Evolutionary conservation across 35 echinoderm and acorn worm species (phyloP), one percentile per base, ranked within the genome.

Genomic region (Lytechinus variegatus): DNA sequence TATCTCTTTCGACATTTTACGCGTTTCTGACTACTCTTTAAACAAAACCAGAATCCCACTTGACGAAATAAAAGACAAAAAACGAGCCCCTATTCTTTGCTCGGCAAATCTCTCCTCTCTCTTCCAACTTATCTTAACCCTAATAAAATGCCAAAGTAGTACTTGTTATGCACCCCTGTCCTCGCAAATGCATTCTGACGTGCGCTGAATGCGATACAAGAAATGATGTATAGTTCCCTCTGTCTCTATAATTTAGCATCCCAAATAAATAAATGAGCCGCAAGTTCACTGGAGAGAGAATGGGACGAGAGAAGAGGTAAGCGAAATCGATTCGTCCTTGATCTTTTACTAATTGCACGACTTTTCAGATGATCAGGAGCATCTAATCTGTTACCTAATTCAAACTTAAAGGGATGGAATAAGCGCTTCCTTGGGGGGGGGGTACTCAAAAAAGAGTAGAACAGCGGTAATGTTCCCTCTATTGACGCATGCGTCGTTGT

Each of bases 71-170:
- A 6, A 58, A 58, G 56, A 58, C 56, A 79, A 24, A 79, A 79
- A 79, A n/a, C 6, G 66, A 16, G 1, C 56, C 56, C 11, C 66
- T 79, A 24, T n/a, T 16, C 66, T 8, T 79, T 79, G 66, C 19
- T 27, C 66, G 14, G 66, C 24, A n/a, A n/a, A 90, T 90, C 16
- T 90, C 52, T 90, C 88, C 52, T 33, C 88, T 90, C 88, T 90
- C 3, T 90, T 52, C 16, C 27, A 51, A 52, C 44, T 9, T 90
- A 1, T 52, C 88, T 51, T 24, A 13, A 52, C 52, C 88, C 88
- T 90, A 90, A 90, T 44, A 52, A 54, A 10, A 90, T 90, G 88
- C 52, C 88, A 52, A 90, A 90, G 88, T 52, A 52, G 88, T 90
- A 90, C 52, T 54, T 54, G 52, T 90, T 90, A 90, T 90, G 88